Evolutionary conservation across 2,888 invertebrate species (phyloP), one percentile per base, ranked within the genome.

Genomic region (Heteromurus nitidus): DNA sequence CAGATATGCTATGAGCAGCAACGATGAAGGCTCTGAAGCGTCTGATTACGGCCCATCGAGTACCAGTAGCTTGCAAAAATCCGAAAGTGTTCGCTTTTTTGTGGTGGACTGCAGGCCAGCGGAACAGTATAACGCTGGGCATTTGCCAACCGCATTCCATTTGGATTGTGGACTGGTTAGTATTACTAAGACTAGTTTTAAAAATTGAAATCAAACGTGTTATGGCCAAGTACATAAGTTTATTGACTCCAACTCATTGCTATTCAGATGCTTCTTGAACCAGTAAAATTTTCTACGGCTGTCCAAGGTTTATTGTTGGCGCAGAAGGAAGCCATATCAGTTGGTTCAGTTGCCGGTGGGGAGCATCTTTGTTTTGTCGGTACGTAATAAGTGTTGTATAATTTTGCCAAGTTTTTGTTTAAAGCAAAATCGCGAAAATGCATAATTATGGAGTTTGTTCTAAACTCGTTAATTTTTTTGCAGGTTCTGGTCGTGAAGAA

Each of bases 71-170:
- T 42, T 76, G 11, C 76, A 76, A 22, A 76, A 76, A 28, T 22
- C 28, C 11, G 67, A 75, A 16, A 87, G 89, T 13, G 94, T 95
- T 0, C 92, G 95, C 87, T 99, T 98, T 90, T 99, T 99, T 90
- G 91, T 99, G 84, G 97, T 99, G 9, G 99, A 99, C 90, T 98
- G 98, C 89, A 92, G 99, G 85, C 97, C 99, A 9, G 93, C 96
- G 13, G 97, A 98, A 86, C 98, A 99, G 88, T 99, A 98, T 89
- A 98, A 98, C 90, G 94, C 95, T 73, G 99, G 99, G 0, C 98
- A 99, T 91, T 92, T 99, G 85, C 95, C 97, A 0, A 98, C 98
- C 69, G 99, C 99, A 74, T 99, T 99, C 91, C 98, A 99, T 90
- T 91, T 99, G 84, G 99, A 99, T 90, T 97, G 98, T 88, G 96